A percentile compares a stretch with the other conserved stretches of the same genome.
Evolutionary conservation across 1,140 invertebrate species (phyloP).

Genomic region (Sminthurides bifidus): DNA sequence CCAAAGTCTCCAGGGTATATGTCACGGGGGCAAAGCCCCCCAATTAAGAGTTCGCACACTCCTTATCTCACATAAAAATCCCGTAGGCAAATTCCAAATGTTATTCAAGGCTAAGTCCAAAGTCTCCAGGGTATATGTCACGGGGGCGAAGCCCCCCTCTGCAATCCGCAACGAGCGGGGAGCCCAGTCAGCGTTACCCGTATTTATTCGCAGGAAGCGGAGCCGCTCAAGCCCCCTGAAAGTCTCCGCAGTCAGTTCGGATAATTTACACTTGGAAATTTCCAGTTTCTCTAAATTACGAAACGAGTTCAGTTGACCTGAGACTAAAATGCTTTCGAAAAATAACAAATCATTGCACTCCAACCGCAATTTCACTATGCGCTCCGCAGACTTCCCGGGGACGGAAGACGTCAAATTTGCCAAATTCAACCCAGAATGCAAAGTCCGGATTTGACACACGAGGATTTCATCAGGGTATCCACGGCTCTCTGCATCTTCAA

Average conservation of each 20-base stretch:
- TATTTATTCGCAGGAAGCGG: constrained; percentile 53
- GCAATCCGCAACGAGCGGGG: constrained; percentile 63
- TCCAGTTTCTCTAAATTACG: constrained; percentile 50
- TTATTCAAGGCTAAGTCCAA: constrained; percentile 47
- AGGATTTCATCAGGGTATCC: background rate
- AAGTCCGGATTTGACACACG: constrained; percentile 27
- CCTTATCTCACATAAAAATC: constrained; percentile 59
- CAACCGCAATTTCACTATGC: constrained; percentile 45
- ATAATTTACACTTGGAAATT: constrained; percentile 66
- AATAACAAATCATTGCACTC: constrained; percentile 68
- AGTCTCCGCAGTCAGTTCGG: constrained; percentile 53
- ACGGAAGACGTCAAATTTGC: constrained; percentile 8
- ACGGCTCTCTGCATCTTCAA: too few species aligned
- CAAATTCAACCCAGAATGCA: constrained; percentile 26
- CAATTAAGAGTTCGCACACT: constrained; percentile 57
- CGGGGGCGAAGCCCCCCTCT: constrained; percentile 52
- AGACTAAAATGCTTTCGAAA: constrained; percentile 54
- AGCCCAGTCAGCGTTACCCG: constrained; percentile 68
- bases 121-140: constrained; percentile 56
- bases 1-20: constrained; percentile 58
- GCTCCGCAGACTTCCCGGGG: background rate
- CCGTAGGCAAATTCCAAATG: constrained; percentile 46
- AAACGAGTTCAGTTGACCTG: constrained; percentile 33
- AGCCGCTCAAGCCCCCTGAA: constrained; percentile 54
- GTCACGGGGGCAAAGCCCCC: constrained; percentile 49